Conservation (phyloP, 2,797 vertebrate species). For the Phoxinus dragarum region DNA sequence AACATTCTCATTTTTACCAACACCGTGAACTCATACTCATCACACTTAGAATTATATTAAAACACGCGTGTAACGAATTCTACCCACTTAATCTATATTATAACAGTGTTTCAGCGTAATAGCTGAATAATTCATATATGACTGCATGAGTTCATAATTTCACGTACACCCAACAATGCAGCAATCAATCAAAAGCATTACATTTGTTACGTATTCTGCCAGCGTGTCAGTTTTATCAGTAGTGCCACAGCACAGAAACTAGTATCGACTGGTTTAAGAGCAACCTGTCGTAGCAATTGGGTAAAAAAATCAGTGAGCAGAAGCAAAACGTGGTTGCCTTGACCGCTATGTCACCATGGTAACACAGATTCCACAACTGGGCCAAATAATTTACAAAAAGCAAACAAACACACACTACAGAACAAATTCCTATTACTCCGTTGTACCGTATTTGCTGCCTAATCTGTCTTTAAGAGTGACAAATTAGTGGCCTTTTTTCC, state of each 20-base stretch:
- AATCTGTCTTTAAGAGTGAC: not conserved
- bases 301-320: not conserved
- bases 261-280: not conserved
- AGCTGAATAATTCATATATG: not conserved
- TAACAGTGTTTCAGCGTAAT: not conserved
- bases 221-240: not conserved
- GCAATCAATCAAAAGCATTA: not conserved
- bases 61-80: not conserved
- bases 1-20: not conserved
- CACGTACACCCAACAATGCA: not conserved
- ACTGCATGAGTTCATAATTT: not conserved
- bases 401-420: not conserved
- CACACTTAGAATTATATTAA: not conserved
- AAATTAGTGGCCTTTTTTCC: not conserved
- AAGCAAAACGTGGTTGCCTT: not conserved
- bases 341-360: constrained; percentile 16
- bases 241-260: not conserved
- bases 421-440: not conserved
- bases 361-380: not conserved
- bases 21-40: not conserved
- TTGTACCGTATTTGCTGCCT: not conserved
- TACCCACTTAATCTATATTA: too few species aligned
- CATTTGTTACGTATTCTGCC: too few species aligned
- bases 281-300: not conserved
- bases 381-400: not conserved